A percentile compares a stretch with the other conserved stretches of the same genome.
Evolutionary conservation across 2,797 vertebrate species (phyloP).

Genomic region (Sylvilagus floridanus): DNA sequence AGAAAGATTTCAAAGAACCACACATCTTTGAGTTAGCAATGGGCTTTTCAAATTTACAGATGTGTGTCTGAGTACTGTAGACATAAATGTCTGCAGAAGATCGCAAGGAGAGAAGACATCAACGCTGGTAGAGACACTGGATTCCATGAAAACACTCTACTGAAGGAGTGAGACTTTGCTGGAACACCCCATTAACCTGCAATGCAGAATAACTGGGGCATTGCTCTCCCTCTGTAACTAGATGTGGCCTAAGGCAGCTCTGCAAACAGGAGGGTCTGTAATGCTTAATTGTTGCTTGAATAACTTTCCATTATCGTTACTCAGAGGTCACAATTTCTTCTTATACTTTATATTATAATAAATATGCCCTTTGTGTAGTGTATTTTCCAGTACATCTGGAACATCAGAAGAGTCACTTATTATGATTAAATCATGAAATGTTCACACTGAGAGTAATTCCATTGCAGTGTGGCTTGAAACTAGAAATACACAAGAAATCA

Average conservation of each 20-base stretch:
- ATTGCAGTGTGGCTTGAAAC: neutral
- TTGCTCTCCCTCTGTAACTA: constrained; percentile 53
- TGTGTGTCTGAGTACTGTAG: neutral
- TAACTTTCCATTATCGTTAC: constrained; percentile 53
- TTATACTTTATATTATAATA: constrained; percentile 29
- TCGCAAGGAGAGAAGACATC: neutral
- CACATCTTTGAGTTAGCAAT: constrained; percentile 1
- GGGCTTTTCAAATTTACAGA: constrained; percentile 11
- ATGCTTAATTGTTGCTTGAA: constrained; percentile 70
- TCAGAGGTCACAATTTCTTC: neutral
- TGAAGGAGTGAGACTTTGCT: constrained; percentile 19
- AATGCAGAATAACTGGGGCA: constrained; percentile 62
- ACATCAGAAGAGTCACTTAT: neutral
- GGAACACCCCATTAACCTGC: constrained; percentile 61
- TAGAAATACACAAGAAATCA: neutral
- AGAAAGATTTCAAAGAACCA: neutral
- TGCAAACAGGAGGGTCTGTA: constrained; percentile 48
- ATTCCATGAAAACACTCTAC: constrained; percentile 17
- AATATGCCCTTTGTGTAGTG: neutral
- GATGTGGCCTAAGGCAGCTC: constrained; percentile 56
- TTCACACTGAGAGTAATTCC: neutral
- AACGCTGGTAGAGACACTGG: neutral
- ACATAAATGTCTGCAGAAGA: neutral
- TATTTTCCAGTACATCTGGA: neutral
- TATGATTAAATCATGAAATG: neutral